These are phyloP conservation scores for Anas platyrhynchos DNA, from an alignment of 2,113 vertebrate species.

Conservation along the genomic window DNA sequence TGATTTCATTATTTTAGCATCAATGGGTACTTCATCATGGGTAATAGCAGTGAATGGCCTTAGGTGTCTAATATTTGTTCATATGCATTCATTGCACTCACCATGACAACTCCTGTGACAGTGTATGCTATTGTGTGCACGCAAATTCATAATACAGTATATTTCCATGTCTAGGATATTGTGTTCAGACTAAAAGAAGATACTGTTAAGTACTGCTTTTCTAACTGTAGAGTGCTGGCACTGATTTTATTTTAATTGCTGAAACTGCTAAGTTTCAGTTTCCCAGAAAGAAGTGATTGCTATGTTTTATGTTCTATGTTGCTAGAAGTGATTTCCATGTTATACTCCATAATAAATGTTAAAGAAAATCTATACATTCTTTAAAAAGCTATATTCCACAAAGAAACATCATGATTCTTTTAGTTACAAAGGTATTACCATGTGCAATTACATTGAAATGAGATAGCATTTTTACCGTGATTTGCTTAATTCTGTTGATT, in stretches of 20 bases:
- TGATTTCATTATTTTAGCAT: conserved; percentile 8
- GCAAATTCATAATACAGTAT: neutral
- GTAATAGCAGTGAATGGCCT: neutral
- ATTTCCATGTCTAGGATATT: neutral
- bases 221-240: neutral
- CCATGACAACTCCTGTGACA: neutral
- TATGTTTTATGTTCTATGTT: neutral
- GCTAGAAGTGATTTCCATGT: neutral
- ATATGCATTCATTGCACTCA: neutral
- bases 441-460: neutral
- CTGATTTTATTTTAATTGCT: neutral
- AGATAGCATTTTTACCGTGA: neutral
- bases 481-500: neutral
- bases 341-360: neutral
- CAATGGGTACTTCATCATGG: neutral
- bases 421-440: neutral
- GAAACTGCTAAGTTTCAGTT: neutral
- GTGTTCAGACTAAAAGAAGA: neutral
- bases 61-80: conserved; percentile 10
- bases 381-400: neutral
- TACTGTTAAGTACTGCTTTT: neutral
- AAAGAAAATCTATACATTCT: neutral
- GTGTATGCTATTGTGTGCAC: neutral
- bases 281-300: neutral
- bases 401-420: neutral